These are phyloP conservation scores for Euspilapteryx auroguttella DNA, from an alignment of 2,888 invertebrate species.

Conservation along the genomic window DNA sequence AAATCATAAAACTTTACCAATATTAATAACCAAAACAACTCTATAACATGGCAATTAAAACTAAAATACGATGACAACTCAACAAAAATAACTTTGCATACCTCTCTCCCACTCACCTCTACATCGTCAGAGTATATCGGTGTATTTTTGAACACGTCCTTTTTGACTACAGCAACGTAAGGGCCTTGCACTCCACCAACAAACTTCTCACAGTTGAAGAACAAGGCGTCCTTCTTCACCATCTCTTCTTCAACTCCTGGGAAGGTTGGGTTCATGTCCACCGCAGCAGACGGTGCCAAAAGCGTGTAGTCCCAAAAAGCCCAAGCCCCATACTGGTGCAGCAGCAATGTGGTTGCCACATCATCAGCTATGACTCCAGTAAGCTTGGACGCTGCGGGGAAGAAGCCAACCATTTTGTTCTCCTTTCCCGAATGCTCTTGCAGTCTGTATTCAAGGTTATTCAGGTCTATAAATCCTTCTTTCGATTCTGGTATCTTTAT, in stretches of 20 bases:
- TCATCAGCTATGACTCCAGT: constrained; percentile 87
- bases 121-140: constrained; percentile 35
- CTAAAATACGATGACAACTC: neutral
- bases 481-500: constrained; percentile 77
- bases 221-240: constrained; percentile 84
- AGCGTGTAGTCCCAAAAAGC: constrained; percentile 91
- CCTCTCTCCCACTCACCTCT: constrained; percentile 50
- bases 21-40: neutral
- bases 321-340: constrained; percentile 81
- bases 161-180: constrained; percentile 60
- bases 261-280: constrained; percentile 83
- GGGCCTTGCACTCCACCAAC: constrained; percentile 89
- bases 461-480: constrained; percentile 78
- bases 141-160: constrained; percentile 44
- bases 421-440: constrained; percentile 64
- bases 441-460: constrained; percentile 72
- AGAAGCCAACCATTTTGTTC: constrained; percentile 79
- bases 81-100: constrained; percentile 4
- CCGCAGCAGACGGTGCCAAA: constrained; percentile 75
- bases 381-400: constrained; percentile 85
- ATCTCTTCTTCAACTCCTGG: constrained; percentile 70
- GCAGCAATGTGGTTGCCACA: constrained; percentile 74
- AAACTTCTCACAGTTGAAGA: constrained; percentile 89
- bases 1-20: no score
- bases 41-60: constrained; percentile 2